phyloP scores from a whole-genome alignment of 2,797 vertebrate species.

The Sebastes taczanowskii region DNA sequence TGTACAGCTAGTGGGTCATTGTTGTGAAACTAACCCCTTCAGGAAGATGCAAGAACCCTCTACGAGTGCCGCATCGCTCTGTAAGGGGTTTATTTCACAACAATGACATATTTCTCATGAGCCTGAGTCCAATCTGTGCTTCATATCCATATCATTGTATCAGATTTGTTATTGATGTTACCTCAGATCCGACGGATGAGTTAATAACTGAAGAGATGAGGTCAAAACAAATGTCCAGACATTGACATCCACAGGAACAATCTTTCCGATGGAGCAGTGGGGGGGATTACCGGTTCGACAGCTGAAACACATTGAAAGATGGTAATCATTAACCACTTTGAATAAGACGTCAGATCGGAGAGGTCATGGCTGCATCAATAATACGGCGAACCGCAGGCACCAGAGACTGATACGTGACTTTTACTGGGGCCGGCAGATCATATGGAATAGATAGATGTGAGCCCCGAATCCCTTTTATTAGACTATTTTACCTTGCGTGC shows the following conservation, averaged over 20 bases:
- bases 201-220: conserved; percentile 14
- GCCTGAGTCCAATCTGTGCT: neutral
- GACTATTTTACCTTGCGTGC: conserved; percentile 62
- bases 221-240: conserved; percentile 39
- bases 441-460: conserved; percentile 75
- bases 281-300: conserved; percentile 41
- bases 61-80: too few species aligned
- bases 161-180: neutral
- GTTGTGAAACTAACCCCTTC: too few species aligned
- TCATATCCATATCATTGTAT: neutral
- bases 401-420: conserved; percentile 62
- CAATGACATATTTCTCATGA: conserved; percentile 8
- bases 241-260: conserved; percentile 26
- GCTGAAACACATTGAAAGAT: conserved; percentile 65
- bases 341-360: conserved; percentile 71
- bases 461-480: conserved; percentile 64
- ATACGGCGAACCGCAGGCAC: conserved; percentile 36
- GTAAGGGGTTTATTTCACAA: too few species aligned
- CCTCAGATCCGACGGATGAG: conserved; percentile 14
- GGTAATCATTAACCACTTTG: conserved; percentile 72
- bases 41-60: too few species aligned
- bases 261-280: neutral
- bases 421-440: conserved; percentile 70
- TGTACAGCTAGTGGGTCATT: too few species aligned
- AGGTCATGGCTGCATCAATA: conserved; percentile 65